Evolutionary conservation across 2,888 invertebrate species (phyloP).

Genomic region (Rhorus exstirpatorius): DNA sequence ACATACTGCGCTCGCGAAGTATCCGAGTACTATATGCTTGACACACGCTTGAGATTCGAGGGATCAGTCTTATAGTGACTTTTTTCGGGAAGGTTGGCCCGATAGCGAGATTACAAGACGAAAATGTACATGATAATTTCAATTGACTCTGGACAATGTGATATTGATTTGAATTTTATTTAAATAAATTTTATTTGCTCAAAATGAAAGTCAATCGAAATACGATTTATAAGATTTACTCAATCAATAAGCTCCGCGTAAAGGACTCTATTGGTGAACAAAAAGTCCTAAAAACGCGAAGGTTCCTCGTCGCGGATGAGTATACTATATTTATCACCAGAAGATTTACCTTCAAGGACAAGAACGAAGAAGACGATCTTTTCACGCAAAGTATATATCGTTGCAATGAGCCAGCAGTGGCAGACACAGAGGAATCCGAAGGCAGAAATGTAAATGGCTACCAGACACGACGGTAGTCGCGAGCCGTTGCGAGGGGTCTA

Average conservation of each 20-base stretch:
- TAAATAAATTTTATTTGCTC: too few species aligned
- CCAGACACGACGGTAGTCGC: conserved; percentile 60
- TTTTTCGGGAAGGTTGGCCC: background rate
- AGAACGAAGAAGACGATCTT: conserved; percentile 40
- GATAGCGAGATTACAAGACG: conserved; percentile 13
- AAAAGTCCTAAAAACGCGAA: conserved; percentile 15
- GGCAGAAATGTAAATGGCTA: conserved; percentile 65
- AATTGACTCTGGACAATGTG: too few species aligned
- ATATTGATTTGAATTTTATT: too few species aligned
- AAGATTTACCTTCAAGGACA: conserved; percentile 31
- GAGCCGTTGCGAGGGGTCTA: conserved; percentile 37
- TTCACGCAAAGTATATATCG: conserved; percentile 47
- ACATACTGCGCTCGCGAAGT: background rate
- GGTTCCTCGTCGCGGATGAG: conserved; percentile 33
- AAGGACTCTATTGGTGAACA: background rate
- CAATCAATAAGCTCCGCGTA: background rate
- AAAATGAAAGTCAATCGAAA: too few species aligned
- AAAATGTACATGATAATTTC: background rate
- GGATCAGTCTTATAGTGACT: conserved; percentile 46
- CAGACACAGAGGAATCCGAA: conserved; percentile 42
- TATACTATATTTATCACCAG: conserved; percentile 12
- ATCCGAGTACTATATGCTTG: background rate
- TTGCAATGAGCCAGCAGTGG: conserved; percentile 24
- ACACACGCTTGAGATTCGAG: background rate
- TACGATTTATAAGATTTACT: too few species aligned